Conservation (phyloP, 1,140 invertebrate species). For the Harlomillsia oculata region DNA sequence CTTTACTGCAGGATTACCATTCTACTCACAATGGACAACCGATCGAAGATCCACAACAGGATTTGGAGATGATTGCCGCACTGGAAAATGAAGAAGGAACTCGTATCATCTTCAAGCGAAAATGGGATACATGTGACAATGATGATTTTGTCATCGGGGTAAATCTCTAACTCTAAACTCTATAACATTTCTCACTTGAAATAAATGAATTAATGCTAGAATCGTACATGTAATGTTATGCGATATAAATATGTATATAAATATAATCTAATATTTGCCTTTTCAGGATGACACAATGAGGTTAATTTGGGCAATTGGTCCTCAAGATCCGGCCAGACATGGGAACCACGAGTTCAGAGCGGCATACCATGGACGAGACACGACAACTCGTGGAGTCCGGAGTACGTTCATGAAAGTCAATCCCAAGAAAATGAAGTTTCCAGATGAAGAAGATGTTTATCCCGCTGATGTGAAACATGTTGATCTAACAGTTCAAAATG, state of each 20-base stretch:
- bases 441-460: conserved; percentile 53
- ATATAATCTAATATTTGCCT: conserved; percentile 5
- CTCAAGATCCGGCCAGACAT: conserved; percentile 55
- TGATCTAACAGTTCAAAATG: conserved; percentile 64
- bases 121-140: conserved; percentile 67
- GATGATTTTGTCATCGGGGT: conserved; percentile 41
- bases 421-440: conserved; percentile 41
- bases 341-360: neutral
- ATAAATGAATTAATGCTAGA: no score
- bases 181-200: no score
- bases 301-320: conserved; percentile 63
- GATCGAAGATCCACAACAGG: conserved; percentile 61
- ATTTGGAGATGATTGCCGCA: conserved; percentile 58
- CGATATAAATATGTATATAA: no score
- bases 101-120: conserved; percentile 58
- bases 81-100: conserved; percentile 69
- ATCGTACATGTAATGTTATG: no score
- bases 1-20: conserved; percentile 67
- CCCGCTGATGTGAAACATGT: conserved; percentile 47
- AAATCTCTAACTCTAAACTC: no score
- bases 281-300: conserved; percentile 53
- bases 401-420: conserved; percentile 50
- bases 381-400: conserved; percentile 55
- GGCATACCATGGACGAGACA: conserved; percentile 39
- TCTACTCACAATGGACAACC: conserved; percentile 55